These are phyloP conservation scores for Sturnira hondurensis DNA, from an alignment of 2,113 vertebrate species.

Conservation along the genomic window DNA sequence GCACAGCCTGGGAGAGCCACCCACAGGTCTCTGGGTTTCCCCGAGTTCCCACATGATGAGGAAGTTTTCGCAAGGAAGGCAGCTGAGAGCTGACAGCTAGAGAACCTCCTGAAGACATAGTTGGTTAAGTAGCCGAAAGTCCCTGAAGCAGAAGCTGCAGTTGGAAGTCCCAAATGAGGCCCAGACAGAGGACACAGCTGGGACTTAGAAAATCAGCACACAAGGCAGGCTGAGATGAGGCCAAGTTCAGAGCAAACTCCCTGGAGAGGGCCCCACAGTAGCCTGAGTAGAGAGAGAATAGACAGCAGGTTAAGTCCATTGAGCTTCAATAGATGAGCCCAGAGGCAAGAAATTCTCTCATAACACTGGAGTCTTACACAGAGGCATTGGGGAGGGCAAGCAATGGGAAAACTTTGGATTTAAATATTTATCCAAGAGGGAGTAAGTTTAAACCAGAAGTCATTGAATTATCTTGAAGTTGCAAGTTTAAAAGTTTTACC, in stretches of 20 bases:
- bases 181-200: neutral
- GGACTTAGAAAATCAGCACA: neutral
- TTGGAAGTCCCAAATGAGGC: neutral
- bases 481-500: neutral
- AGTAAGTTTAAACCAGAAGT: neutral
- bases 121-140: neutral
- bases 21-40: neutral
- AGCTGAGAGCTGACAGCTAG: neutral
- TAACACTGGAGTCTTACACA: neutral
- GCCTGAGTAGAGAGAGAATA: neutral
- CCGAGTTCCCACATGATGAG: neutral
- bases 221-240: fast-evolving
- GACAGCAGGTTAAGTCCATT: neutral
- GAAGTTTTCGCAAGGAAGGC: neutral
- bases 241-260: neutral
- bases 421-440: neutral
- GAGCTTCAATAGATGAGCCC: neutral
- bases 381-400: neutral
- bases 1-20: neutral
- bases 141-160: neutral
- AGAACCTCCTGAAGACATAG: neutral
- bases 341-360: neutral
- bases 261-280: neutral
- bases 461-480: neutral
- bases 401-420: neutral